Evolutionary conservation across 1,140 invertebrate species (phyloP).

Genomic region (Acyrthosiphon pisum): DNA sequence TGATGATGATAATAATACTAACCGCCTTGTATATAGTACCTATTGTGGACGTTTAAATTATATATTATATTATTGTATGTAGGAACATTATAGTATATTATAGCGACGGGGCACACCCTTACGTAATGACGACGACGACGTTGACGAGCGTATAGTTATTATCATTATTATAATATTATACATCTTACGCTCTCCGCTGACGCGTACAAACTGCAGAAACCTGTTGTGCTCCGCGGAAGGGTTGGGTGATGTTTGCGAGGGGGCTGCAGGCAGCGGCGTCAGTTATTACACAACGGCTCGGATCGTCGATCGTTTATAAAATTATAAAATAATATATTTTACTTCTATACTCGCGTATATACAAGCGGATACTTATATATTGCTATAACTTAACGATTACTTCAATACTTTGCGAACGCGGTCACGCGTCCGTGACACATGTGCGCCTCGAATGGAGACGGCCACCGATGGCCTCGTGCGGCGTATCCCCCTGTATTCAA

Average conservation of each 20-base stretch:
- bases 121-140: background rate
- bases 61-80: background rate
- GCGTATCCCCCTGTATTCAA: background rate
- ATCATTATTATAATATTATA: background rate
- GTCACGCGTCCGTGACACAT: constrained; percentile 36
- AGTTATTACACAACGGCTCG: background rate
- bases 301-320: background rate
- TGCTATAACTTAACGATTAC: background rate
- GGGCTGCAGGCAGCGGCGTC: background rate
- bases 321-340: no score
- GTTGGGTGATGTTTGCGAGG: background rate
- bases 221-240: background rate
- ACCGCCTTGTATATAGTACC: background rate
- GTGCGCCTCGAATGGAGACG: background rate
- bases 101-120: background rate
- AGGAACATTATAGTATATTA: background rate
- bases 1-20: background rate
- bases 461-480: background rate
- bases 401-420: background rate
- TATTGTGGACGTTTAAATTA: background rate
- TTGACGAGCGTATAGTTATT: background rate
- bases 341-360: no score
- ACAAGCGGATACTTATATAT: background rate
- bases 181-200: background rate
- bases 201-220: background rate